These are phyloP conservation scores for Axinella damicornis DNA, from an alignment of 37 sponge, comb jelly and placozoan genomes.

Conservation along the genomic window DNA sequence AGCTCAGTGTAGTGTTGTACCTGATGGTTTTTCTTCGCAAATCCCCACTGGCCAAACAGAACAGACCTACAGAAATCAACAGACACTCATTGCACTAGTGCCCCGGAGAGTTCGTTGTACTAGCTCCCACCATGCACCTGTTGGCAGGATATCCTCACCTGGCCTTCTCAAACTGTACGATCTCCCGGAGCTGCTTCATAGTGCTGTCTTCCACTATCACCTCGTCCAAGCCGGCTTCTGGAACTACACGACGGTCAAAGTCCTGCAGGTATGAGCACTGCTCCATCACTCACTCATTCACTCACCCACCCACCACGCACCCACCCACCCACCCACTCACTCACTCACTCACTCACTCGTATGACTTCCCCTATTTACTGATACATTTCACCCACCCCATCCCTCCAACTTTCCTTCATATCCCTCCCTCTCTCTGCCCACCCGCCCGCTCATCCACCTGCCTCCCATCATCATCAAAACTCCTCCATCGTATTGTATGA, in stretches of 20 bases:
- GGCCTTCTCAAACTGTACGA: slow-evolving; percentile 89
- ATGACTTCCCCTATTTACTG: no score
- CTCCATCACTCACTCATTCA: no score
- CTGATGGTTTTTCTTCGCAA: slow-evolving; percentile 53
- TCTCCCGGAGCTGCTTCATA: slow-evolving; percentile 62
- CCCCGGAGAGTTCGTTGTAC: not conserved
- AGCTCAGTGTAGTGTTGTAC: not conserved
- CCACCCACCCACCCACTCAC: no score
- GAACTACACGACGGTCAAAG: slow-evolving; percentile 86
- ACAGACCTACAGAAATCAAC: slow-evolving; percentile 52
- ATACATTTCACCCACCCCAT: no score
- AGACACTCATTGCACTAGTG: no score
- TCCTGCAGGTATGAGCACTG: slow-evolving; percentile 32
- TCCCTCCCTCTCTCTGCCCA: no score
- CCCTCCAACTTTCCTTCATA: not conserved
- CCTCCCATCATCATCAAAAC: no score
- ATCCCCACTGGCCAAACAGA: slow-evolving; percentile 92
- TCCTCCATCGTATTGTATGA: no score
- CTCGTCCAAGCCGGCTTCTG: slow-evolving; percentile 79
- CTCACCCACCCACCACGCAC: not conserved
- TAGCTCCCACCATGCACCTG: not conserved
- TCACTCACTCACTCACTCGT: no score
- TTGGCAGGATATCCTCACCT: slow-evolving; percentile 32
- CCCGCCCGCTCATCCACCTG: no score
- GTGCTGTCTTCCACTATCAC: slow-evolving; percentile 68